Evolutionary conservation across 2,113 vertebrate species (phyloP).

Genomic region (Hylia prasina): DNA sequence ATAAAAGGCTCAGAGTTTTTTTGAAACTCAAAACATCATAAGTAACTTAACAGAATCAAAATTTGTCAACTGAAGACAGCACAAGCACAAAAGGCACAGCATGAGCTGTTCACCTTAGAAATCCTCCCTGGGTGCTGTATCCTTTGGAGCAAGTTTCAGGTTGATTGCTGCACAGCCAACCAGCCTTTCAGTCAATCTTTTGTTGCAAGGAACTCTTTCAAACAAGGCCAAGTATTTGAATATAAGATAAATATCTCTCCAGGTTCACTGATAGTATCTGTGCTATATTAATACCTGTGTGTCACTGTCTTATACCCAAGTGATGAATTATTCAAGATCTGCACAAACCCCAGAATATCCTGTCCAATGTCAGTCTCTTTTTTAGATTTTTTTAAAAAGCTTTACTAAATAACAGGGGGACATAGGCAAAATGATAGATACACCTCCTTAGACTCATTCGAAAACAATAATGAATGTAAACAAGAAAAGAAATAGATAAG

Average conservation of each 20-base stretch:
- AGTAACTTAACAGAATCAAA: slow-evolving; percentile 42
- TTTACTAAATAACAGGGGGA: neutral
- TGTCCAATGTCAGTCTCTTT: neutral
- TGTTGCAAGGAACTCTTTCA: neutral
- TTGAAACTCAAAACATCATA: slow-evolving; percentile 13
- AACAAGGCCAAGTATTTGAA: neutral
- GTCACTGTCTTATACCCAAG: neutral
- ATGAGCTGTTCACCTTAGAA: neutral
- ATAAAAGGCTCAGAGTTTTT: slow-evolving; percentile 37
- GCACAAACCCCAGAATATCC: neutral
- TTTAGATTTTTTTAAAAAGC: neutral
- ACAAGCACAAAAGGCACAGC: slow-evolving; percentile 2
- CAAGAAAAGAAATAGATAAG: neutral
- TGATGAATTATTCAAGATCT: neutral
- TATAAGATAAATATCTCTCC: neutral
- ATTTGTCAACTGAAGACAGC: slow-evolving; percentile 37
- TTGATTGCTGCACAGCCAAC: neutral
- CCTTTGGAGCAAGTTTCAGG: neutral
- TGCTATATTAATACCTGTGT: neutral
- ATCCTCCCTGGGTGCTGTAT: neutral
- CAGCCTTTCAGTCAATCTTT: neutral
- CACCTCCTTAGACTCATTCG: neutral
- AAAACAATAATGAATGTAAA: neutral
- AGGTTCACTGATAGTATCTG: neutral
- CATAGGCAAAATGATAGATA: neutral